These are phyloP conservation scores for Hydrochoerus hydrochaeris DNA, from an alignment of 2,113 vertebrate genomes.

Conservation along the genomic window DNA sequence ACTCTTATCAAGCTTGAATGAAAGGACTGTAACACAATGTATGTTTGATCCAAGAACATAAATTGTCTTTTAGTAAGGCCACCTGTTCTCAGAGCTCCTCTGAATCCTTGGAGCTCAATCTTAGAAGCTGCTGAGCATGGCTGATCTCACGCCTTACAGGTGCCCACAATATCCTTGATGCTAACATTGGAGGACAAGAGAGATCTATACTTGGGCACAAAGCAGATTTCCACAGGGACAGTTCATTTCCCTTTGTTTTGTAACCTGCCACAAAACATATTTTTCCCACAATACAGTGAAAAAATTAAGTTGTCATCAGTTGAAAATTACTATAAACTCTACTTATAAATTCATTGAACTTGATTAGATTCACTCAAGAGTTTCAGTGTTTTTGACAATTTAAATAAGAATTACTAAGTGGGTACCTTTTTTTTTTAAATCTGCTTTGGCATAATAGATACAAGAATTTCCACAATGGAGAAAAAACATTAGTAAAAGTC, in stretches of 20 bases:
- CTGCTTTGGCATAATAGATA: slow-evolving; percentile 59
- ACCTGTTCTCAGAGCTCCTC: background rate
- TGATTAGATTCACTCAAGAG: slow-evolving; percentile 76
- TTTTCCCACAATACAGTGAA: slow-evolving; percentile 43
- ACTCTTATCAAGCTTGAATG: background rate
- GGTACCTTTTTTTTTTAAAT: slow-evolving; percentile 61
- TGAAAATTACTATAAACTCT: slow-evolving; percentile 74
- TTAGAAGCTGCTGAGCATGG: background rate
- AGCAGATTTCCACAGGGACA: background rate
- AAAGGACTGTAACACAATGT: background rate
- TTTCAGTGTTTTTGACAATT: slow-evolving; percentile 80
- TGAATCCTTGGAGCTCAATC: background rate
- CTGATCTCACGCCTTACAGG: background rate
- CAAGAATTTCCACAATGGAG: slow-evolving; percentile 62
- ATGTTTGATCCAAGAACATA: background rate
- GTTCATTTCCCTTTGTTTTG: slow-evolving; percentile 64
- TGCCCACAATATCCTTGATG: slow-evolving; percentile 25
- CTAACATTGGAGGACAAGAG: background rate
- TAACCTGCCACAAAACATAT: slow-evolving; percentile 40
- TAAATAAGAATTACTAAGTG: slow-evolving; percentile 76
- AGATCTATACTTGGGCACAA: background rate
- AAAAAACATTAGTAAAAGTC: slow-evolving; percentile 27
- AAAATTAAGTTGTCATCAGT: slow-evolving; percentile 71
- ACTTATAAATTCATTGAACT: slow-evolving; percentile 79
- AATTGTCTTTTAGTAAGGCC: background rate